Evolutionary conservation across 2,888 invertebrate genomes (phyloP).

Genomic region (Nebria salina): DNA sequence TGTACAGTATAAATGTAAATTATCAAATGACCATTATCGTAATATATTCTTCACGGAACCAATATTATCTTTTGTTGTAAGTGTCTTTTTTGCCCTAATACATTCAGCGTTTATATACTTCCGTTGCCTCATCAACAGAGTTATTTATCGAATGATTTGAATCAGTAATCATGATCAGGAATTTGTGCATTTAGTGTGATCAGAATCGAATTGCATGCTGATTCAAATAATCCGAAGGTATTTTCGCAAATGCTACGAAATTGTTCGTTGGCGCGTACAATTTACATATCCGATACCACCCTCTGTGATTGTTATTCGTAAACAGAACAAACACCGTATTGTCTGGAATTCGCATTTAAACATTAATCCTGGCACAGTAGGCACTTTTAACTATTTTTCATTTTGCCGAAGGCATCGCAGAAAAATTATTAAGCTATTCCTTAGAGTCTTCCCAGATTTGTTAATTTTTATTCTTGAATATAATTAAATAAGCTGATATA

Average conservation of each 20-base stretch:
- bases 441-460: no score
- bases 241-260: neutral
- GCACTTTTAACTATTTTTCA: no score
- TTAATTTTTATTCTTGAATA: no score
- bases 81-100: no score
- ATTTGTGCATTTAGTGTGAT: neutral
- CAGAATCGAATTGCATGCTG: neutral
- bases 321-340: neutral
- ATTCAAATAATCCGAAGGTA: neutral
- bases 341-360: neutral
- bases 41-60: slow-evolving; percentile 47
- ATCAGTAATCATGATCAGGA: neutral
- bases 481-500: no score
- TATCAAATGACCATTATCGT: slow-evolving; percentile 45
- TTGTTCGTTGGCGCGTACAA: neutral
- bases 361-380: neutral
- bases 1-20: slow-evolving; percentile 52
- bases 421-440: no score
- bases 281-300: neutral
- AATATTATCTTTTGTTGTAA: neutral
- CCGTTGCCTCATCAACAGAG: neutral
- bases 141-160: neutral
- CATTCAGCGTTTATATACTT: no score
- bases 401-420: no score
- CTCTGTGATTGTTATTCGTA: neutral